Conservation (phyloP, 2,888 invertebrate genomes). For the Ephialtes manifestator region DNA sequence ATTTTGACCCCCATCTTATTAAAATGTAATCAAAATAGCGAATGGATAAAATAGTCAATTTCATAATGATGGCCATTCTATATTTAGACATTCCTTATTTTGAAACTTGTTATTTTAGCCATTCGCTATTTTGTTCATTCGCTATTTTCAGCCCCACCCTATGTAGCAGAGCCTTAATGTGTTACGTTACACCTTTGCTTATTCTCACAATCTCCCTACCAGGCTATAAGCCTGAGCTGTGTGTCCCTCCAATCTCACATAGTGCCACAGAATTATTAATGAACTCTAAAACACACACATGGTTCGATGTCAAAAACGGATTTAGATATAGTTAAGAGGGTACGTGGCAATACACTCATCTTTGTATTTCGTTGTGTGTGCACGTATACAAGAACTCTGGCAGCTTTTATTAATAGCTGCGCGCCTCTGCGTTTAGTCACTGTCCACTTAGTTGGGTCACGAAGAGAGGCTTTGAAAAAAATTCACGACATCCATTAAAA, state of each 20-base stretch:
- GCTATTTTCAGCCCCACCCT: no score
- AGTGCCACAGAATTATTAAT: conserved; percentile 35
- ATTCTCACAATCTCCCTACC: neutral
- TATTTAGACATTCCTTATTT: no score
- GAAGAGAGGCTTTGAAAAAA: conserved; percentile 1
- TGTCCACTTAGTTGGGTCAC: conserved; percentile 27
- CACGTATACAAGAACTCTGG: neutral
- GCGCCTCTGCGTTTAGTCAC: conserved; percentile 18
- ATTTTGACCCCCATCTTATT: no score
- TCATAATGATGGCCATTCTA: no score
- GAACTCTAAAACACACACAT: conserved; percentile 11
- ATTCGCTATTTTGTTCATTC: no score
- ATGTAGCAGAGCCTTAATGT: neutral
- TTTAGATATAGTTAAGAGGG: conserved; percentile 7
- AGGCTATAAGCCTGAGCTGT: neutral
- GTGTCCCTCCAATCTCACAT: neutral
- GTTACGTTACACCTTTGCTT: neutral
- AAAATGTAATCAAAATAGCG: no score
- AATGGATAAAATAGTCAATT: no score
- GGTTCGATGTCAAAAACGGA: conserved; percentile 14
- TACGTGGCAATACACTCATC: neutral
- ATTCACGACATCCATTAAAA: conserved; percentile 10
- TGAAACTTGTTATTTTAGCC: no score
- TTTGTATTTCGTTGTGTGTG: neutral
- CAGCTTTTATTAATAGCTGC: conserved; percentile 39